phyloP scores from a whole-genome alignment of 2,888 invertebrate genomes.

The Eupelmus urozonus region DNA sequence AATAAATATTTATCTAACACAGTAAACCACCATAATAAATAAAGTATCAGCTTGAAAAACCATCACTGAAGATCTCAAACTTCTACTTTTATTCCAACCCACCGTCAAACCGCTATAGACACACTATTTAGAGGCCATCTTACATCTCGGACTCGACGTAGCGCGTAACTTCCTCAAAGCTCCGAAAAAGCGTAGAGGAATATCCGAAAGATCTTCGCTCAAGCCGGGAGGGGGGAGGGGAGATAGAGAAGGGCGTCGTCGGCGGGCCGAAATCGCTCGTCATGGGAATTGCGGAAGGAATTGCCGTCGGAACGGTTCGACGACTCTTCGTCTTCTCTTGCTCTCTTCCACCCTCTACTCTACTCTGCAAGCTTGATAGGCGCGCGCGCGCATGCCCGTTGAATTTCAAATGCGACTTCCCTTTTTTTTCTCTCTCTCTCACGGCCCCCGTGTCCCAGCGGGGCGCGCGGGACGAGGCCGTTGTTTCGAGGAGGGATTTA shows the following conservation, averaged over 20 bases:
- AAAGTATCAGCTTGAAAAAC: too few relatives aligned
- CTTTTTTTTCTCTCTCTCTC: background rate
- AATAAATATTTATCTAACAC: too few relatives aligned
- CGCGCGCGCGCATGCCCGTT: conserved; percentile 3
- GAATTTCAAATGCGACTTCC: conserved; percentile 38
- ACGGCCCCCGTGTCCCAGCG: conserved; percentile 24
- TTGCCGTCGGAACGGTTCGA: conserved; percentile 35
- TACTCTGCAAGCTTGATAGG: background rate
- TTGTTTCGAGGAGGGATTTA: conserved; percentile 27
- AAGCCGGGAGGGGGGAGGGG: conserved; percentile 1
- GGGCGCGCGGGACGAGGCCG: conserved; percentile 15
- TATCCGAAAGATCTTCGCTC: too few relatives aligned
- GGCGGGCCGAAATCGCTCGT: conserved; percentile 30
- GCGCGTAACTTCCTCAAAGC: background rate
- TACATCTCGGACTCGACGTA: background rate
- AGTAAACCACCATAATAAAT: too few relatives aligned
- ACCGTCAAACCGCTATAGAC: background rate
- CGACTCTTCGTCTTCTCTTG: background rate
- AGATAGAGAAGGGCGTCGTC: background rate
- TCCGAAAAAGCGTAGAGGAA: background rate
- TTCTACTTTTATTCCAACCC: too few relatives aligned
- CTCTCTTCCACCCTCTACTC: background rate
- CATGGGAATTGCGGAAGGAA: conserved; percentile 48
- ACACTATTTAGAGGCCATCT: background rate
- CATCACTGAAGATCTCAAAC: too few relatives aligned